Evolutionary conservation across 2,797 vertebrate genomes (phyloP), one percentile per base, ranked within the genome.

Genomic region (Calcarius lapponicus): DNA sequence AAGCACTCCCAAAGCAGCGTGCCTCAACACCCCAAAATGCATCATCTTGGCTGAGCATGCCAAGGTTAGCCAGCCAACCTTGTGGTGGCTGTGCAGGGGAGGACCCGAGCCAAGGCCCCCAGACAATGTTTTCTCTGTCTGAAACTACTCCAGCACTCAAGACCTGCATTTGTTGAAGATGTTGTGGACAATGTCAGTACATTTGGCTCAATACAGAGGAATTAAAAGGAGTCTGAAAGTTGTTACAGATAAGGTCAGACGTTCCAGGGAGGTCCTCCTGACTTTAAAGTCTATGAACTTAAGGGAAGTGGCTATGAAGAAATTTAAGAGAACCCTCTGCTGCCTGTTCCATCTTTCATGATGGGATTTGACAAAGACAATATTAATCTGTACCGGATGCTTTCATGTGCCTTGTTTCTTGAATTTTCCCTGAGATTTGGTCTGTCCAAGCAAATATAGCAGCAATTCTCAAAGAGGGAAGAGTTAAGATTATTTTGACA

Each of bases 111-210:
- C 87, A 94, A 92, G 76, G 72, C 36, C 70, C 70, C 60, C 22
- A 93, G 64, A 92, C 64, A 92, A 88, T 71, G 71, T 78, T 38
- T 61, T 81, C 73, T 79, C 80, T 93, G 88, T 90, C 72, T 86
- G 84, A 85, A 95, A 74, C 19, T 12, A 50, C 57, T 43, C 42
- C 4, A 5, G 57, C 67, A 70, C 66, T 66, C 25, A 10, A 81
- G 66, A 80, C 36, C 81, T 92, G 76, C 70, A 64, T 84, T 76
- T 71, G 66, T n/a, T 45, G 76, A 94, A 88, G 86, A 95, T 26
- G 47, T 29, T 76, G 67, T 85, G 74, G 67, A 64, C 53, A 73
- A 61, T 48, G 45, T 60, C 73, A 47, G 28, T 48, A 31, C 38
- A 73, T 84, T 75, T 90, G 53, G 29, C 70, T 91, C 45, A 47